Percentiles rank a stretch among this genome's conserved stretches.
These are phyloP conservation scores for Callithrix jacchus DNA, from an alignment of 2,113 vertebrate genomes.

Conservation along the genomic window DNA sequence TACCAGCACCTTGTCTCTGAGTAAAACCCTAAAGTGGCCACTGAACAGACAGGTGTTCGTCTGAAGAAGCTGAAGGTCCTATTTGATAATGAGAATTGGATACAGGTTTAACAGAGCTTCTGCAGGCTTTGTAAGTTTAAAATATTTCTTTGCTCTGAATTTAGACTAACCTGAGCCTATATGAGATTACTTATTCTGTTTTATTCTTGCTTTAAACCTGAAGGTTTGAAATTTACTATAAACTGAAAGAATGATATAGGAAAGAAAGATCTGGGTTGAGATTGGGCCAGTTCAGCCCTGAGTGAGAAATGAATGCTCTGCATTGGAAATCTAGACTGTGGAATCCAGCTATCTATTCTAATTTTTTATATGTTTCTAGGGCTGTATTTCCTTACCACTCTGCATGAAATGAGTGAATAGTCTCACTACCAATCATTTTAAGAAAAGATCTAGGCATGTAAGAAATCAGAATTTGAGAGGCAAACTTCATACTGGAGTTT, in stretches of 20 bases:
- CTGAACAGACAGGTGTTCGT: not conserved
- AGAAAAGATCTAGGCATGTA: not conserved
- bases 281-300: not conserved
- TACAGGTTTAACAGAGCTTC: not conserved
- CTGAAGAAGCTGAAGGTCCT: not conserved
- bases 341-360: not conserved
- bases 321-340: not conserved
- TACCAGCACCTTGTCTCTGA: not conserved
- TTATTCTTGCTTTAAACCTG: not conserved
- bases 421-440: not conserved
- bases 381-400: not conserved
- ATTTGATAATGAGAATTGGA: not conserved
- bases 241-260: not conserved
- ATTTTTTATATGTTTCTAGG: not conserved
- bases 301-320: not conserved
- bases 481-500: not conserved
- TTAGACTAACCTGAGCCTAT: not conserved
- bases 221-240: not conserved
- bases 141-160: not conserved
- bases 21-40: not conserved
- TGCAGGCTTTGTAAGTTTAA: not conserved
- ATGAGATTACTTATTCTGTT: not conserved
- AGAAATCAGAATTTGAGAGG: not conserved
- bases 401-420: not conserved
- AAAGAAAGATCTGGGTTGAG: not conserved